Evolutionary conservation across 2,888 invertebrate species (phyloP).

Genomic region (Microplitis manilae): DNA sequence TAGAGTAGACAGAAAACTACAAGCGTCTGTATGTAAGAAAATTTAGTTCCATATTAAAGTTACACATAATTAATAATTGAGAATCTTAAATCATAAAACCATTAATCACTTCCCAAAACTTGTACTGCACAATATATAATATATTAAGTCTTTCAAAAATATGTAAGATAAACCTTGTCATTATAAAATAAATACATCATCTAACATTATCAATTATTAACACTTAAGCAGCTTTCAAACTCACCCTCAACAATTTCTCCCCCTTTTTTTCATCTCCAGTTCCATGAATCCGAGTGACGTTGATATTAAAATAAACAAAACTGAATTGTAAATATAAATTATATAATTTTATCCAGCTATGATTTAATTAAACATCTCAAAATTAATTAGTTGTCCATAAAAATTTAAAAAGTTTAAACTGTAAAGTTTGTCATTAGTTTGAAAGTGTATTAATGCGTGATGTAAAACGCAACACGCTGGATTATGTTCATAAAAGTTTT

Average conservation of each 20-base stretch:
- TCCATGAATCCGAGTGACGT: too few relatives aligned
- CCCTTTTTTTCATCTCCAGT: too few relatives aligned
- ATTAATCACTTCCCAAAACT: not conserved
- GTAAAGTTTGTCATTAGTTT: conserved; percentile 3
- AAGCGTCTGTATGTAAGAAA: not conserved
- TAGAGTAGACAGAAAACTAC: not conserved
- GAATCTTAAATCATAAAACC: not conserved
- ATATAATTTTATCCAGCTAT: too few relatives aligned
- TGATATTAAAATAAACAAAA: too few relatives aligned
- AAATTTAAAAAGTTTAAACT: not conserved
- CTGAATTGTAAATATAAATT: too few relatives aligned
- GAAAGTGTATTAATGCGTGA: conserved; percentile 4
- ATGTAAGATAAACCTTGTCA: too few relatives aligned
- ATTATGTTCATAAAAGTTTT: not conserved
- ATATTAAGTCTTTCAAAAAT: not conserved
- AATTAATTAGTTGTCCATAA: not conserved
- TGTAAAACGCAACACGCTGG: not conserved
- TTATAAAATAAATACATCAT: too few relatives aligned
- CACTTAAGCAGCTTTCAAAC: too few relatives aligned
- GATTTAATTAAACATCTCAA: conserved; percentile 8
- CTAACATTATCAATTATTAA: too few relatives aligned
- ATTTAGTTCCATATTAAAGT: not conserved
- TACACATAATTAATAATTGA: not conserved
- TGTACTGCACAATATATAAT: not conserved
- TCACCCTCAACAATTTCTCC: too few relatives aligned